Conservation (phyloP, 1,140 invertebrate species). For the Platorchestia sp. region DNA sequence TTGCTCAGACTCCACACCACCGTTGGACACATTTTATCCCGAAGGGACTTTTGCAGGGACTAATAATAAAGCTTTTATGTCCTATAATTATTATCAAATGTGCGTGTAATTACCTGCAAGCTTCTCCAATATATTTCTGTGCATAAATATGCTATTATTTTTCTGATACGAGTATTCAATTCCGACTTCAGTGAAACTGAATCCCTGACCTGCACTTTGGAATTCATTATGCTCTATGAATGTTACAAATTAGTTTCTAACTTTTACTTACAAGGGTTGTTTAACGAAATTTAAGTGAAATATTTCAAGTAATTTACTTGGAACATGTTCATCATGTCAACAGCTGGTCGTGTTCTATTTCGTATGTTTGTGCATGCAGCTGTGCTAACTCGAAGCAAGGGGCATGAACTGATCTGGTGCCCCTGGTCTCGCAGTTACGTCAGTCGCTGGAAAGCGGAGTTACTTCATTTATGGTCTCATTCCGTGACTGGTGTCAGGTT, state of each 20-base stretch:
- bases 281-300: not conserved
- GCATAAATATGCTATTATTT: too few relatives aligned
- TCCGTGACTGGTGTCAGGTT: slow-evolving; percentile 5
- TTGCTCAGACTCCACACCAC: too few relatives aligned
- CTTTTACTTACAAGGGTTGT: not conserved
- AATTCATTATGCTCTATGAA: too few relatives aligned
- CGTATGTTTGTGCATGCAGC: not conserved
- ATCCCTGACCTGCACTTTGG: too few relatives aligned
- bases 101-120: too few relatives aligned
- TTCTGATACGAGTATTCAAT: too few relatives aligned
- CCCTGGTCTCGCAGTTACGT: not conserved
- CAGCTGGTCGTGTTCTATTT: not conserved
- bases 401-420: not conserved
- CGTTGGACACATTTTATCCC: too few relatives aligned
- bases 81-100: too few relatives aligned
- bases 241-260: not conserved
- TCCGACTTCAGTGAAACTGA: too few relatives aligned
- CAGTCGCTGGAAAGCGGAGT: not conserved
- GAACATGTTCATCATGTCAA: not conserved
- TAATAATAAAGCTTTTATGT: too few relatives aligned
- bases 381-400: not conserved
- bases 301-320: not conserved
- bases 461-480: not conserved
- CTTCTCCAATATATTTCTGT: too few relatives aligned
- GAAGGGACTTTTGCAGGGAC: too few relatives aligned